Percentiles rank a stretch among this genome's conserved stretches.
phyloP scores from a whole-genome alignment of 2,797 vertebrate species.

The Scleropages formosus region DNA sequence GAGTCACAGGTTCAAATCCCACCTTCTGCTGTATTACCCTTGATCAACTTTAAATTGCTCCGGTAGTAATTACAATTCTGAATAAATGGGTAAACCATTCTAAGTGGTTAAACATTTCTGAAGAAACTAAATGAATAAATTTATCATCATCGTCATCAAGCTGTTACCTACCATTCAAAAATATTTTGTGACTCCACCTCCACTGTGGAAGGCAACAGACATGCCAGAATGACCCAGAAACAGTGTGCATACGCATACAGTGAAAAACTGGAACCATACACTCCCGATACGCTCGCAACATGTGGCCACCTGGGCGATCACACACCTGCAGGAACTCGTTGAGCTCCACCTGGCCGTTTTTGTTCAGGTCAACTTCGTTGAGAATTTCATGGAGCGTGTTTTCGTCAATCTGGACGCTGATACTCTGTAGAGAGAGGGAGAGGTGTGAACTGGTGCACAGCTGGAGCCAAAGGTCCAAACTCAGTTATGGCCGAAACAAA shows the following conservation, averaged over 20 bases:
- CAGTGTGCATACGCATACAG: too few relatives aligned
- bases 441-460: not conserved
- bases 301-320: not conserved
- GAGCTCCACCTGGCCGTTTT: constrained; percentile 95
- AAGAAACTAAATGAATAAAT: too few relatives aligned
- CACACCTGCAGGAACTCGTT: constrained; percentile 93
- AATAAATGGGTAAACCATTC: too few relatives aligned
- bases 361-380: constrained; percentile 95
- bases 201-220: not conserved
- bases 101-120: not conserved
- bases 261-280: too few relatives aligned
- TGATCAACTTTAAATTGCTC: too few relatives aligned
- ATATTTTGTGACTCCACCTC: not conserved
- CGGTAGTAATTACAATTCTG: too few relatives aligned
- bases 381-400: constrained; percentile 93
- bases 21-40: too few relatives aligned
- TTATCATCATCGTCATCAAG: too few relatives aligned
- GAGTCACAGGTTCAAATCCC: too few relatives aligned
- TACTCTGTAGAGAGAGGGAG: constrained; percentile 68
- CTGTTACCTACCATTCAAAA: too few relatives aligned
- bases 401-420: constrained; percentile 86
- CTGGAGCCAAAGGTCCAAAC: not conserved
- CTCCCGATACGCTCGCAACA: too few relatives aligned
- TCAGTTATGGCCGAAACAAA: not conserved
- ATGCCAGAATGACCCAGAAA: not conserved